phyloP scores from a whole-genome alignment of 2,797 vertebrate species.

The Malacoraja senta region DNA sequence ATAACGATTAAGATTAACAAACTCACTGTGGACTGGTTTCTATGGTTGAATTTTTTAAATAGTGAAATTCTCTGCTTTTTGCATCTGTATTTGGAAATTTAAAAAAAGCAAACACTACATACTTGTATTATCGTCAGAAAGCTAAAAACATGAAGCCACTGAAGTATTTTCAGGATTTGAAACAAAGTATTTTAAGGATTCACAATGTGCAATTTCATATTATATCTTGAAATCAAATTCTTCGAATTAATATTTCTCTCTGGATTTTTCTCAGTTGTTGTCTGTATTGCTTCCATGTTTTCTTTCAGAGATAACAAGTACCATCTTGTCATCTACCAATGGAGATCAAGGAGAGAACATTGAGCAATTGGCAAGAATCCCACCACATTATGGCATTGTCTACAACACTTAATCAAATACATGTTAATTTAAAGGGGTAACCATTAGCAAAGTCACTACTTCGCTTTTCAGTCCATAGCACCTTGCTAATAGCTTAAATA shows the following conservation, averaged over 20 bases:
- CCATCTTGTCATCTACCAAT: not conserved
- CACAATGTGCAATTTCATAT: not conserved
- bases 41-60: not conserved
- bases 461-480: not conserved
- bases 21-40: not conserved
- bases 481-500: not conserved
- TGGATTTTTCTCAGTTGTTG: not conserved
- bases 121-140: not conserved
- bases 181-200: not conserved
- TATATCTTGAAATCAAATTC: not conserved
- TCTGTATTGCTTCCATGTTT: not conserved
- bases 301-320: not conserved
- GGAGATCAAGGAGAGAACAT: not conserved
- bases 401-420: not conserved
- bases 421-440: not conserved
- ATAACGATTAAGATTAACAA: not conserved
- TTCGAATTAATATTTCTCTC: not conserved
- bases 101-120: not conserved
- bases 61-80: not conserved
- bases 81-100: conserved; percentile 4
- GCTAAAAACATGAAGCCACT: not conserved
- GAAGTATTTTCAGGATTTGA: not conserved
- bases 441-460: not conserved
- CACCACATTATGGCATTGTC: not conserved
- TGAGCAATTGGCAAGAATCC: not conserved